Evolutionary conservation across 37 sponge, comb jelly and placozoan species (phyloP).

Genomic region (Chondrilla cf. caribensis): DNA sequence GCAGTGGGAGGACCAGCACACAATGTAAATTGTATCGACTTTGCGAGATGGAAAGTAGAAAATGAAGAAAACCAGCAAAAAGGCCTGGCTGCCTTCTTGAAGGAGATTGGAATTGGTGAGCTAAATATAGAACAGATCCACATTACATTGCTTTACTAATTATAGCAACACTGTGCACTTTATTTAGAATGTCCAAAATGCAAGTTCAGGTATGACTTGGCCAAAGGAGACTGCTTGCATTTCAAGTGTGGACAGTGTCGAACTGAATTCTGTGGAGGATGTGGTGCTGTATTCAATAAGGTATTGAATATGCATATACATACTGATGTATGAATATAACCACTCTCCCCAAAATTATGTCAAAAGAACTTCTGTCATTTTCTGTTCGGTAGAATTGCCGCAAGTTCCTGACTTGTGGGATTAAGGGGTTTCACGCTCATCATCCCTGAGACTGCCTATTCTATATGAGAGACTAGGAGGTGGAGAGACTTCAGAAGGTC

Average conservation of each 20-base stretch:
- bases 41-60: constrained; percentile 74
- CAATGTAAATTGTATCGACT: constrained; percentile 61
- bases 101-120: constrained; percentile 82
- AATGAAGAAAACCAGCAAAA: constrained; percentile 76
- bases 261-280: constrained; percentile 95
- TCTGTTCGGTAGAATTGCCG: constrained; percentile 48
- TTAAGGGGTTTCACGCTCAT: constrained; percentile 87
- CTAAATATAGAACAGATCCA: background rate
- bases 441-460: constrained; percentile 92
- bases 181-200: constrained; percentile 84
- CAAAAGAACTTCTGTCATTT: no score
- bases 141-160: background rate
- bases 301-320: no score
- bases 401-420: constrained; percentile 59
- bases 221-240: constrained; percentile 92
- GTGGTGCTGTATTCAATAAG: constrained; percentile 39
- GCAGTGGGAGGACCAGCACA: constrained; percentile 87
- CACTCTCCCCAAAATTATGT: background rate
- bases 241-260: constrained; percentile 87
- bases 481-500: constrained; percentile 70
- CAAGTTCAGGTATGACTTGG: constrained; percentile 76
- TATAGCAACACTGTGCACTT: background rate
- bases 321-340: constrained; percentile 4
- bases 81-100: constrained; percentile 83
- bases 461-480: constrained; percentile 69